These are phyloP conservation scores for Mormyrops attenuatus DNA, from an alignment of 2,797 vertebrate species.

Conservation along the genomic window DNA sequence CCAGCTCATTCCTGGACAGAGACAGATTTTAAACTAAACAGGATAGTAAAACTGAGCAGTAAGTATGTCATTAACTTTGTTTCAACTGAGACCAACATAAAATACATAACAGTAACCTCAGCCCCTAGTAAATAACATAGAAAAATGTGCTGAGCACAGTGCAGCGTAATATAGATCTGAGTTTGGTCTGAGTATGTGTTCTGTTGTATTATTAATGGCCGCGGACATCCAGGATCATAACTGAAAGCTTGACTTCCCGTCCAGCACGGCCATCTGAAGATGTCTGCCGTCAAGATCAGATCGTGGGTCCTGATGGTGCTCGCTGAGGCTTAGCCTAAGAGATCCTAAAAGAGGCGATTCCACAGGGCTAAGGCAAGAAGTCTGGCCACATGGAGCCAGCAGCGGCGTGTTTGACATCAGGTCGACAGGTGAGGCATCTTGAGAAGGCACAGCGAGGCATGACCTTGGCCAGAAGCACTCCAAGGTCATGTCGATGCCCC, in stretches of 20 bases:
- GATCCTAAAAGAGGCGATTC: background rate
- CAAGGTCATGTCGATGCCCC: conserved; percentile 39
- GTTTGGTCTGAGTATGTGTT: background rate
- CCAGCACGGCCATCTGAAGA: background rate
- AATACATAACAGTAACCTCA: background rate
- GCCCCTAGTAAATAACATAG: background rate
- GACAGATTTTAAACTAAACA: background rate
- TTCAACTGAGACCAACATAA: background rate
- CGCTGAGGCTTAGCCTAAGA: background rate
- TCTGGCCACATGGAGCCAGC: background rate
- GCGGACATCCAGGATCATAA: background rate
- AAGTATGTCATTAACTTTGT: background rate
- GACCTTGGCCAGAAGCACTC: conserved; percentile 17
- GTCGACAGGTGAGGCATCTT: background rate
- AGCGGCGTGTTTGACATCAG: background rate
- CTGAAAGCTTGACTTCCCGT: background rate
- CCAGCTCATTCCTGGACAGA: background rate
- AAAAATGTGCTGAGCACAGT: background rate
- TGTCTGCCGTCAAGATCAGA: background rate
- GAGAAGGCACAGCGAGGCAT: background rate
- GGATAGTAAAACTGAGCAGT: background rate
- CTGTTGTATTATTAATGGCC: background rate
- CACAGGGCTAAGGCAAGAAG: background rate
- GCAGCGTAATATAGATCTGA: background rate
- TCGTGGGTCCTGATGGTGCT: background rate